Percentiles rank a stretch among this genome's conserved stretches.
phyloP scores from a whole-genome alignment of 2,888 invertebrate species.

The Amphipyra tragopoginis region DNA sequence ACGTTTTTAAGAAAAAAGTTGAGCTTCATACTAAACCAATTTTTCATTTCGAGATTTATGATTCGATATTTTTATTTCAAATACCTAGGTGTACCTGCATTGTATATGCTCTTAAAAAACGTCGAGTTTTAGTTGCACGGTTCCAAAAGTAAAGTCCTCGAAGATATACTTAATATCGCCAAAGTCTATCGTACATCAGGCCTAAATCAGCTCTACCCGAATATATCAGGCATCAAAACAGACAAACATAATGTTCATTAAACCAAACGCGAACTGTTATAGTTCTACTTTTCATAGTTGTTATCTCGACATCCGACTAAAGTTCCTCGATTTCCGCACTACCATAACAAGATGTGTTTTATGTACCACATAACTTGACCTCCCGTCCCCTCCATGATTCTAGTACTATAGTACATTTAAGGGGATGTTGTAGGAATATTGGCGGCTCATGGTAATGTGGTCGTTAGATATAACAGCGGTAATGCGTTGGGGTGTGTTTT shows the following conservation, averaged over 20 bases:
- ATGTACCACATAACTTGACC: slow-evolving; percentile 70
- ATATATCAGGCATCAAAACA: slow-evolving; percentile 34
- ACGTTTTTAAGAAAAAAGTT: too few species aligned
- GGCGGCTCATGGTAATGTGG: slow-evolving; percentile 73
- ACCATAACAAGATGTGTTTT: slow-evolving; percentile 84
- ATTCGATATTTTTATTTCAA: too few species aligned
- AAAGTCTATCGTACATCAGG: too few species aligned
- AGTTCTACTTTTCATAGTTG: slow-evolving; percentile 83
- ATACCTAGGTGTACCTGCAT: too few species aligned
- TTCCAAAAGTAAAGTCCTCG: too few species aligned
- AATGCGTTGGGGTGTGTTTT: slow-evolving; percentile 88
- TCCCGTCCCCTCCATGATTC: slow-evolving; percentile 36
- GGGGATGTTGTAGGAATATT: slow-evolving; percentile 47
- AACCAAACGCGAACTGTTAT: slow-evolving; percentile 67
- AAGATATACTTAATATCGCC: too few species aligned
- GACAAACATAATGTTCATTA: slow-evolving; percentile 53
- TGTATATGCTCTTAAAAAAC: too few species aligned
- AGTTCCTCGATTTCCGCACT: slow-evolving; percentile 83
- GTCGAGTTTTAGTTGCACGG: too few species aligned
- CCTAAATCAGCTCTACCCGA: not conserved
- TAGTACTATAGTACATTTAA: slow-evolving; percentile 26
- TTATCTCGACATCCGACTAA: slow-evolving; percentile 79
- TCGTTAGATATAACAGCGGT: slow-evolving; percentile 77
- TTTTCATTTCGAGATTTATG: too few species aligned
- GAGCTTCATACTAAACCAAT: too few species aligned